Conservation (phyloP, 2,888 invertebrate genomes). For the Caenorhabditis sp. region DNA sequence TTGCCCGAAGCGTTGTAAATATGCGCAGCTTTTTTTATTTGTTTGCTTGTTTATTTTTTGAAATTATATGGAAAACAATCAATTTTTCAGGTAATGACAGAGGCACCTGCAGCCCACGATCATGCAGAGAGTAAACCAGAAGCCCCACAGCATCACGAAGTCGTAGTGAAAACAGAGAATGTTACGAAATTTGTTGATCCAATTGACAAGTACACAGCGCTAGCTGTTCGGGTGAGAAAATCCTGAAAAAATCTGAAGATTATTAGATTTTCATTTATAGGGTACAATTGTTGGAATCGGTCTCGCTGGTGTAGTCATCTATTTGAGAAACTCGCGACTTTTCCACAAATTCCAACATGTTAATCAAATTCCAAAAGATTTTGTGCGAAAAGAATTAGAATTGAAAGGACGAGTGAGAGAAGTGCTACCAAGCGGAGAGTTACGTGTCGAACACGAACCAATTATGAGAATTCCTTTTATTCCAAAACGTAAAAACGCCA, state of each 20-base stretch:
- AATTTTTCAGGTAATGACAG: conserved; percentile 8
- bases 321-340: conserved; percentile 64
- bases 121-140: conserved; percentile 4
- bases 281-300: conserved; percentile 68
- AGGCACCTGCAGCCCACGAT: conserved; percentile 5
- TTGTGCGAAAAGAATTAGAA: conserved; percentile 66
- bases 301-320: conserved; percentile 61
- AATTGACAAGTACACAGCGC: conserved; percentile 59
- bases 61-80: neutral
- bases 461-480: conserved; percentile 63
- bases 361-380: conserved; percentile 68
- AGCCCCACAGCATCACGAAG: neutral
- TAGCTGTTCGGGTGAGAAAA: conserved; percentile 59
- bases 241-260: neutral
- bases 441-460: conserved; percentile 67
- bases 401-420: conserved; percentile 63
- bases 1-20: neutral
- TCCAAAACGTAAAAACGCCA: conserved; percentile 44
- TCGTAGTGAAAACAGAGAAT: neutral
- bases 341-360: conserved; percentile 68
- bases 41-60: neutral
- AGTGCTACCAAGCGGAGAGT: conserved; percentile 61
- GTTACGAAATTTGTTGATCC: conserved; percentile 52
- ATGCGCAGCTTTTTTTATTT: conserved; percentile 3
- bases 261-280: conserved; percentile 42